Evolutionary conservation across 2,888 invertebrate species (phyloP), one percentile per base, ranked within the genome.

Genomic region (Rhamphomyia laevipes): DNA sequence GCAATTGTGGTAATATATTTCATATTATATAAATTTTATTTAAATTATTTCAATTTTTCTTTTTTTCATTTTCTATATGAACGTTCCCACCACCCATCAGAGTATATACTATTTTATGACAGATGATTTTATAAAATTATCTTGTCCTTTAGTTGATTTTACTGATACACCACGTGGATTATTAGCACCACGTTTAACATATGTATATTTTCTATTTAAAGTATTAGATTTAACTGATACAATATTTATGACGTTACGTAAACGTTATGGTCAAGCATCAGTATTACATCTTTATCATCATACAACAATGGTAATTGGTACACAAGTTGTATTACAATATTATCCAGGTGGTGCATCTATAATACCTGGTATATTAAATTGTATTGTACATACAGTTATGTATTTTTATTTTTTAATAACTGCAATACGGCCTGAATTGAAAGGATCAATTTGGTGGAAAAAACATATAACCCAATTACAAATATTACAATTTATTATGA

Each of bases 401-500:
- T 92, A 92, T 62, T 71, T 74, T 1, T 86, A 92, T 65, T 92
- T 91, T 63, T 74, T 87, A 9, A 60, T 86, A 48, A 77, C 86
- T 0, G 84, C 85, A 0, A 70, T 82, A 47, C 75, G 82, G 45
- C 84, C 85, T 0, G 74, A 76, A 44, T 76, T 82, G 60, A 84
- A 82, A 60, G 71, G 80, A 46, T 84, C 80, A 47, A 63, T 84
- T 1, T 84, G 84, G 82, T 85, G 87, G 83, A 92, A 91, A 65
- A 86, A 84, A 58, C 76, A 86, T 59, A 81, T 92, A 51, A 91
- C 91, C 0, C 81, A 82, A 58, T 61, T 88, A 52, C 91, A 92
- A 71, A 75, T 91, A 60, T 76, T 78, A 0, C 86, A 86, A 62
- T 85, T 86, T 62, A 61, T 76, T 35, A 51, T 75, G 46, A 66